phyloP scores from a whole-genome alignment of 2,113 vertebrate species.

The Albula glossodonta region DNA sequence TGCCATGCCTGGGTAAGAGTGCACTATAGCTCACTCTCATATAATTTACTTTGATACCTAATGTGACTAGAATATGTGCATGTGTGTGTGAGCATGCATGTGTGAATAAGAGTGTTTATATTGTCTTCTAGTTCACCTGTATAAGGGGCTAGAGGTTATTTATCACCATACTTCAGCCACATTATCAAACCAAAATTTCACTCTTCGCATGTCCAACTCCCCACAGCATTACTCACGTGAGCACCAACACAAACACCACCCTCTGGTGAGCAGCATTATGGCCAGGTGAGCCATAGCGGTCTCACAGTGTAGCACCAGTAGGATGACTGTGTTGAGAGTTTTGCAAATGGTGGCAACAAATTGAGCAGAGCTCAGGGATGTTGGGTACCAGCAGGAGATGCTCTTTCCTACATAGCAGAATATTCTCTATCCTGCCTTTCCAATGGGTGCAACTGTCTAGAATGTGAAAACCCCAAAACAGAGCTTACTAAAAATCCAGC shows the following conservation, averaged over 20 bases:
- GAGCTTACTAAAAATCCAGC: background rate
- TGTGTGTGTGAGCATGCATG: background rate
- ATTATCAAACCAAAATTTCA: constrained; percentile 42
- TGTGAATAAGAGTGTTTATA: background rate
- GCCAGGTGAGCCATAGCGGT: background rate
- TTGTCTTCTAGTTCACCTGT: background rate
- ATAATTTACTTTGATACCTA: constrained; percentile 7
- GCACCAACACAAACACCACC: constrained; percentile 18
- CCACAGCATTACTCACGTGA: background rate
- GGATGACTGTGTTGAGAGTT: background rate
- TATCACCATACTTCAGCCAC: constrained; percentile 26
- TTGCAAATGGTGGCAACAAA: background rate
- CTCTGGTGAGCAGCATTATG: constrained; percentile 17
- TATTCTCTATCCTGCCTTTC: too few relatives aligned
- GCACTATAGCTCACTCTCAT: background rate
- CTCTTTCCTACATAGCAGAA: too few relatives aligned
- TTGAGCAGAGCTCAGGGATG: background rate
- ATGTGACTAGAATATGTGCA: background rate
- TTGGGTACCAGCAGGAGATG: too few relatives aligned
- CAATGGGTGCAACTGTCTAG: too few relatives aligned
- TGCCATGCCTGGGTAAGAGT: too few relatives aligned
- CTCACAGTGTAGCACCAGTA: background rate
- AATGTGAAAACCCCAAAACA: background rate
- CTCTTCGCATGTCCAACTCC: constrained; percentile 42
- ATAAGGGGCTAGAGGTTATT: constrained; percentile 29